Conservation (phyloP, 2,113 vertebrate species). For the Corythornis vintsioides region DNA sequence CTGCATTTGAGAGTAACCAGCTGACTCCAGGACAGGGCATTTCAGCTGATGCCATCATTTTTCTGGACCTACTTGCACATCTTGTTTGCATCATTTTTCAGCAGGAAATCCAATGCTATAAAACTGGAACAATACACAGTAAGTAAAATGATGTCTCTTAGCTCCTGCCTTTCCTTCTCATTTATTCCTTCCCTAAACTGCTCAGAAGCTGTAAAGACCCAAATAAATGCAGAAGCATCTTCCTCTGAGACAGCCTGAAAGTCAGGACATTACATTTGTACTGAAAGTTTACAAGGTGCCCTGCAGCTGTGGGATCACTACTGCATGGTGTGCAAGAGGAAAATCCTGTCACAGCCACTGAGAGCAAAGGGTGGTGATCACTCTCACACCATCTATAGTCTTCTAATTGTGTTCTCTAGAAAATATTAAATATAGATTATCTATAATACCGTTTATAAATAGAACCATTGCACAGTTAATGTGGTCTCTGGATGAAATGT, state of each 20-base stretch:
- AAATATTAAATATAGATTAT: background rate
- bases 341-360: background rate
- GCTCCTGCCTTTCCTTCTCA: background rate
- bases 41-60: background rate
- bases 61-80: background rate
- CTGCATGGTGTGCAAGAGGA: background rate
- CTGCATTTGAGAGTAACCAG: background rate
- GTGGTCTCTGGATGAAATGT: background rate
- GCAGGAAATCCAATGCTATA: background rate
- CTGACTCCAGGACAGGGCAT: background rate
- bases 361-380: background rate
- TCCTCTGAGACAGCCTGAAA: background rate
- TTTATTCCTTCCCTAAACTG: background rate
- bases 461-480: background rate
- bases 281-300: background rate
- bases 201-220: background rate
- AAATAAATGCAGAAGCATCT: background rate
- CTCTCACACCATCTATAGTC: background rate
- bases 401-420: background rate
- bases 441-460: background rate
- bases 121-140: background rate
- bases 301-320: background rate
- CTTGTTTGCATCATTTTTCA: background rate
- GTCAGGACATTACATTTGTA: background rate
- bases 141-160: background rate